phyloP scores from a whole-genome alignment of 2,888 invertebrate species.

The Pseudococcus longispinus region DNA sequence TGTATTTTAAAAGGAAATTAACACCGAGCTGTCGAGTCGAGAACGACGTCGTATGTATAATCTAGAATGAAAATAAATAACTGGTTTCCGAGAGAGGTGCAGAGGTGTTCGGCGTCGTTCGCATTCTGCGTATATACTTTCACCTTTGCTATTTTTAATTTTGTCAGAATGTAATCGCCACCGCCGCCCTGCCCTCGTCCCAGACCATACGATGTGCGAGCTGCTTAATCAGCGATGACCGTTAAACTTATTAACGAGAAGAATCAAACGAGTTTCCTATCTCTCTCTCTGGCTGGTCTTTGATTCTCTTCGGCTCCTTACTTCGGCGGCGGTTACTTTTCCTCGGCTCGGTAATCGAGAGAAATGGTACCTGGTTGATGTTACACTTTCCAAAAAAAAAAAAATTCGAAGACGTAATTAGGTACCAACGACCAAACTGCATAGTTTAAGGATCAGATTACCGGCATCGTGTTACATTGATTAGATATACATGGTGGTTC shows the following conservation, averaged over 20 bases:
- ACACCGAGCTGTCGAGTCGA: not conserved
- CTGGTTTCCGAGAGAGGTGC: constrained; percentile 12
- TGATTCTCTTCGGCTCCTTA: not conserved
- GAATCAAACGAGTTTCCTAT: not conserved
- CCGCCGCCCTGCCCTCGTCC: not conserved
- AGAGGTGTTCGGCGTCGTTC: not conserved
- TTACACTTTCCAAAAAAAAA: not conserved
- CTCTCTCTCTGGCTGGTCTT: not conserved
- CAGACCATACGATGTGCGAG: too few relatives aligned
- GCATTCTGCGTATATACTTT: constrained; percentile 34
- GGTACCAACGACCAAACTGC: too few relatives aligned
- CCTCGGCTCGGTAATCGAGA: not conserved
- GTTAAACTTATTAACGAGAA: constrained; percentile 11
- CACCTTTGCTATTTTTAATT: constrained; percentile 46
- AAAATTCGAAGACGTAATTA: not conserved
- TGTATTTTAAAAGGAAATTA: constrained; percentile 30
- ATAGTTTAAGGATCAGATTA: not conserved
- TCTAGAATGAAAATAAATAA: constrained; percentile 42
- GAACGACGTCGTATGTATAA: not conserved
- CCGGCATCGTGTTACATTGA: too few relatives aligned
- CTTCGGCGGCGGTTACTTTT: not conserved
- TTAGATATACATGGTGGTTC: too few relatives aligned
- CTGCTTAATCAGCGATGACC: constrained; percentile 22
- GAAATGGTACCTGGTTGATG: not conserved
- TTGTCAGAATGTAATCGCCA: constrained; percentile 16